These are phyloP conservation scores for Conus betulinus DNA, from an alignment of 1,140 invertebrate genomes.

Conservation along the genomic window DNA sequence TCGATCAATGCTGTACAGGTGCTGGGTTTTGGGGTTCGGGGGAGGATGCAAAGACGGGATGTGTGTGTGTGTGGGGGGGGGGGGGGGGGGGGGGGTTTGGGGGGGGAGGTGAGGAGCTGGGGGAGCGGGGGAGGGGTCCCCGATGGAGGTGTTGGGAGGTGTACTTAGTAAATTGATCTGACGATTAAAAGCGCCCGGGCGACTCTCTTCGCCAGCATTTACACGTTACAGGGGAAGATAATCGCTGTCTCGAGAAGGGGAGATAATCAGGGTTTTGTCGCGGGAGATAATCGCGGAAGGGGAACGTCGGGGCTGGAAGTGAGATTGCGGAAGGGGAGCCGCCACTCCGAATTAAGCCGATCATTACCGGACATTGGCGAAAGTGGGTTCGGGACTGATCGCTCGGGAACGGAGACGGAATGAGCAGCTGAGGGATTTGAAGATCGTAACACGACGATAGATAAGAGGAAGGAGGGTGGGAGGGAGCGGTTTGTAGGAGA, in stretches of 20 bases:
- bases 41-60: no score
- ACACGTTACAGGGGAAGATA: constrained; percentile 26
- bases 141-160: neutral
- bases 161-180: constrained; percentile 28
- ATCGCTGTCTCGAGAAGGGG: constrained; percentile 7
- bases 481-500: neutral
- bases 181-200: constrained; percentile 2
- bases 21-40: neutral
- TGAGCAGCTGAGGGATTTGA: neutral
- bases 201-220: constrained; percentile 10
- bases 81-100: no score
- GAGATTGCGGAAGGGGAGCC: neutral
- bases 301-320: no score
- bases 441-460: neutral
- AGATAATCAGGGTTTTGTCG: constrained; percentile 4
- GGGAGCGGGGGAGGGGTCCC: neutral
- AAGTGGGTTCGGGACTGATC: constrained; percentile 7
- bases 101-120: no score
- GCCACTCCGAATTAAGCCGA: constrained; percentile 26
- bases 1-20: constrained; percentile 29
- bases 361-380: constrained; percentile 29
- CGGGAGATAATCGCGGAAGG: neutral
- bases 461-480: neutral
- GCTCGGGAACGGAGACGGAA: neutral
- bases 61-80: no score